These are phyloP conservation scores for Stenchaetothrips biformis DNA, from an alignment of 2,888 invertebrate genomes.

Conservation along the genomic window DNA sequence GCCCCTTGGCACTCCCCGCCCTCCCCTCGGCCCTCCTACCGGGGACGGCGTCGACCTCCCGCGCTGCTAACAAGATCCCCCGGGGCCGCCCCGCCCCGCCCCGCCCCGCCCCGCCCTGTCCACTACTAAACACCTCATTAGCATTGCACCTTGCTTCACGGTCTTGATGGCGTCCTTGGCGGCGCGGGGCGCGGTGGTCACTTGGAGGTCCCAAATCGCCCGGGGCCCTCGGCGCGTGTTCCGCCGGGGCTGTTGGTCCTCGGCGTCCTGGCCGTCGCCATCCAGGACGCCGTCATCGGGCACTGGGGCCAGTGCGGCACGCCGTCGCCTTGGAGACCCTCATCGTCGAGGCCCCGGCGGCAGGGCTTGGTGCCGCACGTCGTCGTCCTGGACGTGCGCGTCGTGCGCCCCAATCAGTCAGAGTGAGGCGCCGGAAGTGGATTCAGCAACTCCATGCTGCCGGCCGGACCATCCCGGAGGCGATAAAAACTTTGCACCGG, in stretches of 20 bases:
- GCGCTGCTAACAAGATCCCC: not conserved
- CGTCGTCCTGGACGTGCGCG: too few species aligned
- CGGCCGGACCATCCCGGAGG: not conserved
- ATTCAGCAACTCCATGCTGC: too few species aligned
- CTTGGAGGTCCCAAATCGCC: not conserved
- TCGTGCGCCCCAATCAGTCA: too few species aligned
- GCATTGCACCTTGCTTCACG: not conserved
- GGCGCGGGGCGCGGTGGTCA: not conserved
- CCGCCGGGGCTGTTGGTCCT: not conserved
- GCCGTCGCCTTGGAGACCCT: too few species aligned
- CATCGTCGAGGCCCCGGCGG: not conserved
- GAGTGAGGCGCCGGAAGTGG: too few species aligned
- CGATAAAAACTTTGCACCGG: conserved; percentile 21
- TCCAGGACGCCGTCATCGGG: too few species aligned
- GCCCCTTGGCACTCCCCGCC: not conserved
- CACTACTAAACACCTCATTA: conserved; percentile 23
- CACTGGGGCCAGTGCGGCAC: too few species aligned
- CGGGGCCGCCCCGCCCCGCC: too few species aligned
- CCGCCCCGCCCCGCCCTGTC: not conserved
- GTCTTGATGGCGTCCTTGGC: too few species aligned
- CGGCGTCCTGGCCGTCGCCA: not conserved
- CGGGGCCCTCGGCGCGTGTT: not conserved
- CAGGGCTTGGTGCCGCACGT: too few species aligned
- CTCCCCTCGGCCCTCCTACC: not conserved
- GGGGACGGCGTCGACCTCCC: not conserved